Base-by-base conservation (phyloP, 2,113 vertebrate species). In the Cottus gobio region DNA sequence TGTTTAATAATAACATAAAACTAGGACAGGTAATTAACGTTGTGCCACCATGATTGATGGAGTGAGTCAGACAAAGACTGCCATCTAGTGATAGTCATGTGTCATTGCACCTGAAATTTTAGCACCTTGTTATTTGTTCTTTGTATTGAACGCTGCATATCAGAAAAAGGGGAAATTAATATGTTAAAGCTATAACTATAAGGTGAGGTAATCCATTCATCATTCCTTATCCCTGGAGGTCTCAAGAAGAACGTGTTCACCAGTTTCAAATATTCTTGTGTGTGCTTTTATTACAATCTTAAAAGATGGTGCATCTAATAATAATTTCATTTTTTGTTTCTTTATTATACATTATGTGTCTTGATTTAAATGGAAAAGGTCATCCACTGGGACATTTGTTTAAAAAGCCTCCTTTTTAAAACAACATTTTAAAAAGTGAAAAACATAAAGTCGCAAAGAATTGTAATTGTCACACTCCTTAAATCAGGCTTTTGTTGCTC, bases 41-140 rank as follows among this genome's bases (percentile, higher is more conserved):
- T 24, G 3, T 15, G 39, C 16, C 10, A 22, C 50, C 12, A 26
- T 56, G 48, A 64, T 71, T 54, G 66, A 72, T 56, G 8, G 16
- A 37, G 67, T 69, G 65, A 71, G 42, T 73, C 26, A 74, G 82
- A 79, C 22, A 39, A 37, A n/a, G 16, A 63, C 31, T 77, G 82
- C 91, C 92, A 90, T 88, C 88, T 86, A 77, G 87, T 89, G 91
- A 11, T 24, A 15, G 5, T 1, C 2, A 2, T 16, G 3, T 26
- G 71, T 64, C 68, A 82, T 58, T 91, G 75, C 89, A 86, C 13
- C 24, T 57, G 6, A 15, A 48, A 18, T 2, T 18, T 1, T 1
- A 11, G 3, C 7, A 15, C 15, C 11, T 1, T 20, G 3, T 58
- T 42, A 1, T 10, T n/a, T 54, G 2, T 11, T 70, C 63, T 18